phyloP scores from a whole-genome alignment of 2,797 vertebrate genomes.

The Smutsia gigantea region DNA sequence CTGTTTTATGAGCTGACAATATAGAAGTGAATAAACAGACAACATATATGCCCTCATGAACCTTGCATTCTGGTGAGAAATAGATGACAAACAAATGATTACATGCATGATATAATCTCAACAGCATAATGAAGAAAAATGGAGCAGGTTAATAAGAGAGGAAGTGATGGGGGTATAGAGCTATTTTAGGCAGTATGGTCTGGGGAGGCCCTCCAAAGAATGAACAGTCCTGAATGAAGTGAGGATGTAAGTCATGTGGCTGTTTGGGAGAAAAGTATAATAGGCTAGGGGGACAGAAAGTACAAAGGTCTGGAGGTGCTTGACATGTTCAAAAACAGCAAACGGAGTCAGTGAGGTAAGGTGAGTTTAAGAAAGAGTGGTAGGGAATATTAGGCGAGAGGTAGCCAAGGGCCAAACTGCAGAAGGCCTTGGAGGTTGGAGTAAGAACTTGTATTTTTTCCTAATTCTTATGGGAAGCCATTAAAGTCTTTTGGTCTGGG shows the following conservation, averaged over 20 bases:
- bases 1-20: background rate
- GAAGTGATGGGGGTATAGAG: background rate
- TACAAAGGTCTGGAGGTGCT: background rate
- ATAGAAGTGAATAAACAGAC: constrained; percentile 7
- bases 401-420: background rate
- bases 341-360: background rate
- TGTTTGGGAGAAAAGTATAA: constrained; percentile 17
- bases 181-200: background rate
- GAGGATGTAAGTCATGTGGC: background rate
- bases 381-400: constrained; percentile 3
- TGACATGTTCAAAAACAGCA: constrained; percentile 27
- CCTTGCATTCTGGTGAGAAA: constrained; percentile 49
- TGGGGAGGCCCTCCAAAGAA: background rate
- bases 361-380: background rate
- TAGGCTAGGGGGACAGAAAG: background rate
- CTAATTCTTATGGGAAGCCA: constrained; percentile 22
- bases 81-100: constrained; percentile 13
- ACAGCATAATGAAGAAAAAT: constrained; percentile 27
- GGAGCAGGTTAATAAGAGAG: background rate
- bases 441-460: constrained; percentile 3
- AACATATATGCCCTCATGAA: background rate
- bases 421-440: background rate
- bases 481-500: constrained; percentile 42
- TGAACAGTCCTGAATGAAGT: constrained; percentile 40
- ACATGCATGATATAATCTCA: background rate